phyloP scores from a whole-genome alignment of 2,113 vertebrate genomes.

The Tricholaema leucomelas region DNA sequence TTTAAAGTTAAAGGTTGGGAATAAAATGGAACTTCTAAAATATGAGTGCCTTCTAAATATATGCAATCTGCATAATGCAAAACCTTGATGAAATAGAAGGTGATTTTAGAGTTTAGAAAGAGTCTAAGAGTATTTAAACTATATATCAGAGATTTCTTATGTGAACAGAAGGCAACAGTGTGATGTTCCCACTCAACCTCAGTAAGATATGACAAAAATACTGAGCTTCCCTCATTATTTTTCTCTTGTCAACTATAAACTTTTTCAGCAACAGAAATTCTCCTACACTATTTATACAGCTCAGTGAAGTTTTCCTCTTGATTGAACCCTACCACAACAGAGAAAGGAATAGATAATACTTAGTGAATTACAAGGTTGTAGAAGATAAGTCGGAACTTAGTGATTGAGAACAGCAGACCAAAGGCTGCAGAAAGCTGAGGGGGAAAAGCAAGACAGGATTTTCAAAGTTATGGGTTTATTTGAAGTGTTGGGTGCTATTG shows the following conservation, averaged over 20 bases:
- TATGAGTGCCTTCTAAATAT: not conserved
- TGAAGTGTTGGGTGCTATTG: not conserved
- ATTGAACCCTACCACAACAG: not conserved
- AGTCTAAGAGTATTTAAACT: constrained; percentile 2
- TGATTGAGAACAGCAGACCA: not conserved
- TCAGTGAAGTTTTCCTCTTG: not conserved
- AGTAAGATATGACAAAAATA: constrained; percentile 23
- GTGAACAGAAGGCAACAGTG: constrained; percentile 21
- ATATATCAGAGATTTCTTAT: not conserved
- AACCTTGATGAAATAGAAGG: constrained; percentile 40
- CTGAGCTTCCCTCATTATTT: not conserved
- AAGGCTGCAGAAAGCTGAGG: not conserved
- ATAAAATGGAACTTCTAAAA: not conserved
- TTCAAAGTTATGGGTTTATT: not conserved
- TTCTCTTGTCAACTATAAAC: not conserved
- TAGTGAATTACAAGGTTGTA: not conserved
- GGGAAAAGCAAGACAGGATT: not conserved
- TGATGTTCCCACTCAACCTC: constrained; percentile 22
- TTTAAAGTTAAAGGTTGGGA: not conserved
- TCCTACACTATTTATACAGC: not conserved
- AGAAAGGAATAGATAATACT: not conserved
- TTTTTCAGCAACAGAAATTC: not conserved
- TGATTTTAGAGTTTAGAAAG: constrained; percentile 5
- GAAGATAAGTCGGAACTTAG: not conserved
- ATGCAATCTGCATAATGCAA: constrained; percentile 12